Evolutionary conservation across 2,888 invertebrate species (phyloP).

Genomic region (Dryocosmus kuriphilus): DNA sequence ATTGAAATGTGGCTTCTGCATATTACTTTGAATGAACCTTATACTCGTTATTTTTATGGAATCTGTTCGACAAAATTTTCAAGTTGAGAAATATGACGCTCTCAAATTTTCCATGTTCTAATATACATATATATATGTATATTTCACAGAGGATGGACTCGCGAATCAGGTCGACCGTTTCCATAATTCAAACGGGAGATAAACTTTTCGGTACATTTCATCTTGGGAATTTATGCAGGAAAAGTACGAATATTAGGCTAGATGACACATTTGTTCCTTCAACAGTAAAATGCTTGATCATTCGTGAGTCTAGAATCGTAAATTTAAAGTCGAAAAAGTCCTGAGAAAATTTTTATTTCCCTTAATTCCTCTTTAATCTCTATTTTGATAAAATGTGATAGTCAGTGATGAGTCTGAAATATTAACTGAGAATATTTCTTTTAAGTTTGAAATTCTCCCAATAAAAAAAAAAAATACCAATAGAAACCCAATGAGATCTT

Average conservation of each 20-base stretch:
- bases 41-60: neutral
- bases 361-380: too few species aligned
- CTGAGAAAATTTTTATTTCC: neutral
- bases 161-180: constrained; percentile 15
- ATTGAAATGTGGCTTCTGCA: neutral
- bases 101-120: neutral
- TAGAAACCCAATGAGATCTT: too few species aligned
- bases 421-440: too few species aligned
- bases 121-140: neutral
- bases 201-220: constrained; percentile 2
- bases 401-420: too few species aligned
- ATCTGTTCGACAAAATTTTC: neutral
- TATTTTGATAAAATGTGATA: too few species aligned
- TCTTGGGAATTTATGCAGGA: neutral
- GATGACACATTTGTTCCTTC: neutral
- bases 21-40: neutral
- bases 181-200: neutral
- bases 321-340: neutral
- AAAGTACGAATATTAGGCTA: neutral
- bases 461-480: too few species aligned
- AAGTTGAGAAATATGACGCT: neutral
- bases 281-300: neutral
- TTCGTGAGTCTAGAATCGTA: neutral
- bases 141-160: neutral
- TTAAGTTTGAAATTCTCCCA: too few species aligned